Evolutionary conservation across 1,140 invertebrate species (phyloP), one percentile per base, ranked within the genome.

Genomic region (Brachionus calyciflorus): DNA sequence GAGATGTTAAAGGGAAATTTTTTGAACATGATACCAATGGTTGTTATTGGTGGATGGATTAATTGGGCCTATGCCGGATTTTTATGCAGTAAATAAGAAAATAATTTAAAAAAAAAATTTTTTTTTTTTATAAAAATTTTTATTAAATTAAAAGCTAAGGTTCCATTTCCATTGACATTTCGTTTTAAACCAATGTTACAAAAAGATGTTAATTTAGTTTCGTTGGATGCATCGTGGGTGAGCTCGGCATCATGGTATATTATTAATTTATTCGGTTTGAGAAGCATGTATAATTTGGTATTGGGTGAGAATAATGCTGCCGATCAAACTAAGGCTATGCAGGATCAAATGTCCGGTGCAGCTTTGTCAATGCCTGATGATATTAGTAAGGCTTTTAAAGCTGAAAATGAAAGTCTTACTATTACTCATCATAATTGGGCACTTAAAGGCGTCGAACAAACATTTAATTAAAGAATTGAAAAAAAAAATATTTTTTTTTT

Each of bases 21-120:
- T 17, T 96, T 95, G 0, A 99, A 98, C 88, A 94, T 98, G 3
- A 84, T 86, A 60, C 96, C 96, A 0, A 99, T 98, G 94, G 94
- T 99, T 78, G 88, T 98, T 0, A 98, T 99, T 80, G 96, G 96
- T 81, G 96, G 92, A 14, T 99, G 96, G 96, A 99, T 99, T 80
- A 99, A 99, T 83, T 99, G 96, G 96, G 98, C 98, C 87, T 99
- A 99, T 85, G 98, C 95, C 77, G 97, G 97, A 60, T 99, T 99
- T 85, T 92, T 99, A 44, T 98, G 96, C 57, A 99, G 91, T 91
- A n/a, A n/a, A n/a, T n/a, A 89, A 87, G 87, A 86, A 55, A 55
- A 48, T 14, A 51, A 4, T 17, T 44, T 28, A 17, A 21, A 17
- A 7, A 4, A 55, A 19, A 70, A 0, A 41, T 55, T 33, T 40